These are phyloP conservation scores for Argyrosomus japonicus DNA, from an alignment of 2,113 vertebrate genomes.

Conservation along the genomic window DNA sequence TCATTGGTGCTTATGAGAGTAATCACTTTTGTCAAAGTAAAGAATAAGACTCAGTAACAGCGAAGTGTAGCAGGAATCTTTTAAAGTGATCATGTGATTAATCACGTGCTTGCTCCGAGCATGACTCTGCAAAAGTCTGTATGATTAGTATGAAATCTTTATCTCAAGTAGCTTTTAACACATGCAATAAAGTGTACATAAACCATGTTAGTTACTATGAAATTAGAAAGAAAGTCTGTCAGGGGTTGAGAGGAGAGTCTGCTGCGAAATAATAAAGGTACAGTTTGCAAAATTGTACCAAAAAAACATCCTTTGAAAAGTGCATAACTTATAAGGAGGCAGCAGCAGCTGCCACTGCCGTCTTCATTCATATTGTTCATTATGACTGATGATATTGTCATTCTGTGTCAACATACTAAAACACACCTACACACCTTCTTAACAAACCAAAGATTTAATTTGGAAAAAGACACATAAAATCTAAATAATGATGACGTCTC, in stretches of 20 bases:
- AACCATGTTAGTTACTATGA: neutral
- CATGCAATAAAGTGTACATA: neutral
- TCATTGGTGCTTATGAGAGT: neutral
- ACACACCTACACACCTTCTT: neutral
- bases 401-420: neutral
- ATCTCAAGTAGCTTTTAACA: neutral
- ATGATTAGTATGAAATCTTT: neutral
- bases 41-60: neutral
- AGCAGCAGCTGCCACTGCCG: too few relatives aligned
- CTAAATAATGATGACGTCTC: neutral
- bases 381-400: too few relatives aligned
- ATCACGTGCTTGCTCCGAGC: neutral
- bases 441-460: neutral
- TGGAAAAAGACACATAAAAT: neutral
- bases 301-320: too few relatives aligned
- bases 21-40: neutral
- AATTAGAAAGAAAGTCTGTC: neutral
- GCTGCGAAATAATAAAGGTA: neutral
- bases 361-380: too few relatives aligned
- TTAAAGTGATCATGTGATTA: neutral
- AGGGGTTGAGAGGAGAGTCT: neutral
- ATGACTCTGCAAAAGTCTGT: neutral
- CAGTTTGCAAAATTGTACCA: neutral
- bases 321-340: too few relatives aligned
- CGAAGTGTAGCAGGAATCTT: neutral